These are phyloP conservation scores for Linnaemya tessellans DNA, from an alignment of 2,888 invertebrate species.

Conservation along the genomic window DNA sequence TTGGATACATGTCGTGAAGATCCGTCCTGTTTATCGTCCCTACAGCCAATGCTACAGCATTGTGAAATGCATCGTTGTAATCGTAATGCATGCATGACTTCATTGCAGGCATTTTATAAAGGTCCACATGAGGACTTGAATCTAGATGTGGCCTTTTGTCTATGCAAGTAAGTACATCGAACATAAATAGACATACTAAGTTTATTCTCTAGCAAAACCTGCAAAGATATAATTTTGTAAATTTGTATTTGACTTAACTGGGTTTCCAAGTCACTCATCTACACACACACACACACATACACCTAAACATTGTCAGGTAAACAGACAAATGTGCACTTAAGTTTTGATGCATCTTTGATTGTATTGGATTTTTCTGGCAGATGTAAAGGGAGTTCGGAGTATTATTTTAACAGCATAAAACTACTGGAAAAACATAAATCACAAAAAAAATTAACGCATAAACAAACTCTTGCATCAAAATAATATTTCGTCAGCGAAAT, in stretches of 20 bases:
- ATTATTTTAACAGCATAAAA: constrained; percentile 28
- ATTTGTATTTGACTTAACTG: constrained; percentile 6
- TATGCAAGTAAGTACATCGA: constrained; percentile 92
- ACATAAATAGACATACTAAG: constrained; percentile 9
- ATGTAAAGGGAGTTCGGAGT: not conserved
- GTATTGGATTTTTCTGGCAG: constrained; percentile 18
- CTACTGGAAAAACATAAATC: not conserved
- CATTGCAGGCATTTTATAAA: constrained; percentile 93
- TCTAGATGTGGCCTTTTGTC: constrained; percentile 95
- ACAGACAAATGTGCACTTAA: constrained; percentile 23
- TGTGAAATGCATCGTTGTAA: constrained; percentile 91
- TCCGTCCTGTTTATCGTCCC: constrained; percentile 89
- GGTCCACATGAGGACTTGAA: constrained; percentile 92
- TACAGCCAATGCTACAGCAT: constrained; percentile 93
- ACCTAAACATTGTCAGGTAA: not conserved
- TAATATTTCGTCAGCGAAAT: constrained; percentile 47
- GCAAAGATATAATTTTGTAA: not conserved
- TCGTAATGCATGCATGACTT: constrained; percentile 93
- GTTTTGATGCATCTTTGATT: constrained; percentile 66
- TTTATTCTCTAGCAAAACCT: not conserved
- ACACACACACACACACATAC: not conserved
- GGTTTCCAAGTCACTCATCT: not conserved
- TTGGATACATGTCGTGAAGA: constrained; percentile 92
- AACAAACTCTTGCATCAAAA: constrained; percentile 53
- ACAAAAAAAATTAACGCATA: constrained; percentile 34